Evolutionary conservation across 2,113 vertebrate species (phyloP).

Genomic region (Hippocampus comes): DNA sequence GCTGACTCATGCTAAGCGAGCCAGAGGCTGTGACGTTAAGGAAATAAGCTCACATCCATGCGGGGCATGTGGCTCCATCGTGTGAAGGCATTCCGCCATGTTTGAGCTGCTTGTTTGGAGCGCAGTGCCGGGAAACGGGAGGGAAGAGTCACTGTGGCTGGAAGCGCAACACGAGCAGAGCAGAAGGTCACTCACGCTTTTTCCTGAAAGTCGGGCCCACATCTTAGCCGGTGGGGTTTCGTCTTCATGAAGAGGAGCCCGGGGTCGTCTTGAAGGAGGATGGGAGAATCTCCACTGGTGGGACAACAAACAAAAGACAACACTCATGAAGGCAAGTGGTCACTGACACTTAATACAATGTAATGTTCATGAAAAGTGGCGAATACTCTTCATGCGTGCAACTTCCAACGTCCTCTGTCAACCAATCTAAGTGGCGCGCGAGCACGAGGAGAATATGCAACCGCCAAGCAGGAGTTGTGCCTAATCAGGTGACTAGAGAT

Average conservation of each 20-base stretch:
- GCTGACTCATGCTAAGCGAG: neutral
- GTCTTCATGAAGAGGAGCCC: no score
- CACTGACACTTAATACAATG: neutral
- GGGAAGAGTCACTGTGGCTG: slow-evolving; percentile 1
- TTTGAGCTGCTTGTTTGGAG: slow-evolving; percentile 24
- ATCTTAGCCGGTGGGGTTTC: slow-evolving; percentile 2
- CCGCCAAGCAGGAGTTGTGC: no score
- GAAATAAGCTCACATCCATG: slow-evolving; percentile 38
- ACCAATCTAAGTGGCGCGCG: no score
- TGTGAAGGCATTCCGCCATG: slow-evolving; percentile 36
- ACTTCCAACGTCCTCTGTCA: no score
- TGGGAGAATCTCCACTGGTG: slow-evolving; percentile 22
- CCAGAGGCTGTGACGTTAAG: neutral
- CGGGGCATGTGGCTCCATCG: slow-evolving; percentile 59
- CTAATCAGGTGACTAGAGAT: neutral
- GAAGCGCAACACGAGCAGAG: slow-evolving; percentile 5
- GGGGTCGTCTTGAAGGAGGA: slow-evolving; percentile 27
- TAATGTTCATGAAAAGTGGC: neutral
- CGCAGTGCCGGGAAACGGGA: slow-evolving; percentile 23
- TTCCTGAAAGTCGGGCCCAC: slow-evolving; percentile 34
- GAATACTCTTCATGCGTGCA: neutral
- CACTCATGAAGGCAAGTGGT: slow-evolving; percentile 40
- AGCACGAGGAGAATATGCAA: no score
- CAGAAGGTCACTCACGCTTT: slow-evolving; percentile 26
- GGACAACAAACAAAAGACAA: slow-evolving; percentile 13